Conservation (phyloP, 1,140 invertebrate genomes). For the Lordiphosa mommai region DNA sequence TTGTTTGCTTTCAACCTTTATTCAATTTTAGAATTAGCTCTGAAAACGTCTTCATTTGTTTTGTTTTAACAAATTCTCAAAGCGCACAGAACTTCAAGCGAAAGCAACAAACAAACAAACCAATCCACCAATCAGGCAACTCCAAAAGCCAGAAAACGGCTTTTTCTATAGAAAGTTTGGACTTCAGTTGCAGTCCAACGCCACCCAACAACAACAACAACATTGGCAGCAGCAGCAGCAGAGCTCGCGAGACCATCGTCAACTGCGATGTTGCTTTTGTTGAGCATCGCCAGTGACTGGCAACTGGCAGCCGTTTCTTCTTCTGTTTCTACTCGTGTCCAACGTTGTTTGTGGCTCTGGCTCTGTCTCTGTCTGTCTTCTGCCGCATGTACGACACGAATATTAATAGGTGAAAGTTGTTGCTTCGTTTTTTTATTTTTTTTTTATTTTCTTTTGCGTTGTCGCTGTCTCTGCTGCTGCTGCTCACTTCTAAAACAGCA, state of each 20-base stretch:
- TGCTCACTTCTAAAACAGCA: conserved; percentile 5
- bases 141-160: conserved; percentile 32
- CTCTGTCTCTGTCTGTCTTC: conserved; percentile 23
- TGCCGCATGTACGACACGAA: conserved; percentile 68
- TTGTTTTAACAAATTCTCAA: too few relatives aligned
- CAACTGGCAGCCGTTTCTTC: conserved; percentile 31
- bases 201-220: too few relatives aligned
- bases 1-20: too few relatives aligned
- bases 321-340: conserved; percentile 44
- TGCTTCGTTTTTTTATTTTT: conserved; percentile 53
- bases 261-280: conserved; percentile 44
- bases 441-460: conserved; percentile 24
- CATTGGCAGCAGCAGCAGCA: too few relatives aligned
- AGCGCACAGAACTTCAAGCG: conserved; percentile 30
- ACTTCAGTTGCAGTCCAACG: too few relatives aligned
- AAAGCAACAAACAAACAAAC: conserved; percentile 49
- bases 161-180: conserved; percentile 41
- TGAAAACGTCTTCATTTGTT: too few relatives aligned
- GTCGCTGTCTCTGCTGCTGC: conserved; percentile 11
- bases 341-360: conserved; percentile 4
- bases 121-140: conserved; percentile 11
- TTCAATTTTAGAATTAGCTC: too few relatives aligned
- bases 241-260: too few relatives aligned
- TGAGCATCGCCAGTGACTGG: conserved; percentile 58
- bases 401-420: conserved; percentile 80